Conservation (phyloP, 2,797 vertebrate species). For the Acrossocheilus wenchowensis region DNA sequence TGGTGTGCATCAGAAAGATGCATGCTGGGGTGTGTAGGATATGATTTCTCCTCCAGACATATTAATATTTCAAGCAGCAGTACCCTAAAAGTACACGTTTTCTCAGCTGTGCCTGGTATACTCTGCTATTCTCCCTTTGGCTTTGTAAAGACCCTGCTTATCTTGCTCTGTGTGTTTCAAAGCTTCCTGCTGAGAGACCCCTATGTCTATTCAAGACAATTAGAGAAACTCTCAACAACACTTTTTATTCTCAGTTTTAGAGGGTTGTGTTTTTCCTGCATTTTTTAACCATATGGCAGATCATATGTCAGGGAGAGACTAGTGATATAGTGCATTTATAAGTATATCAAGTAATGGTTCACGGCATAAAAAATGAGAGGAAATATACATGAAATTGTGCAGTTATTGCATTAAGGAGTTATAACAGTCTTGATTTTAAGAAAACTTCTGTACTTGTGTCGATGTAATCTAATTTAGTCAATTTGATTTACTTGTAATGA, state of each 20-base stretch:
- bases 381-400: neutral
- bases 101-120: constrained; percentile 37
- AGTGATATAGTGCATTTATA: neutral
- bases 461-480: neutral
- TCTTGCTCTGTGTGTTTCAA: constrained; percentile 50
- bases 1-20: constrained; percentile 38
- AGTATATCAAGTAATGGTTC: neutral
- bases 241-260: constrained; percentile 22
- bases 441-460: neutral
- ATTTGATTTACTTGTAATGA: neutral
- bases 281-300: constrained; percentile 17
- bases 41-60: constrained; percentile 38
- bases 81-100: constrained; percentile 46
- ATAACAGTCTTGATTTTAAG: neutral
- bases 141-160: constrained; percentile 52
- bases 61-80: constrained; percentile 54
- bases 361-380: neutral
- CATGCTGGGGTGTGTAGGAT: constrained; percentile 45
- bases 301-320: constrained; percentile 20
- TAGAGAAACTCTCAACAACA: constrained; percentile 42
- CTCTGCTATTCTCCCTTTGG: constrained; percentile 34
- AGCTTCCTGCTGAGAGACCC: constrained; percentile 43
- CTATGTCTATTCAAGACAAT: constrained; percentile 34
- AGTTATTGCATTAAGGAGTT: neutral
- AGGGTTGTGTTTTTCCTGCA: constrained; percentile 31